A percentile compares a stretch with the other conserved stretches of the same genome.
Conservation (phyloP, 2,888 invertebrate genomes). For the Hoplodrina blanda region DNA sequence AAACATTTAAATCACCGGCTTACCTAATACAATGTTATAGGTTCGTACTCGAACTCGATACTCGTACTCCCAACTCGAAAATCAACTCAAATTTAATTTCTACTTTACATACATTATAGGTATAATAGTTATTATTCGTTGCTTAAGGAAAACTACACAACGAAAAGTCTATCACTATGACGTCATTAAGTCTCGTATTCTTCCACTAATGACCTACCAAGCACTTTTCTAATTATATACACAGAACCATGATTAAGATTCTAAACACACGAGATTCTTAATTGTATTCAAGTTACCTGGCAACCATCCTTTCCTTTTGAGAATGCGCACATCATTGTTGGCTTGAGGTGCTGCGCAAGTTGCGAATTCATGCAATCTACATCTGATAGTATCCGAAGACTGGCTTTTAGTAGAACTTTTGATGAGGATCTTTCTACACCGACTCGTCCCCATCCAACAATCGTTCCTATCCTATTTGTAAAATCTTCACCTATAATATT, state of each 20-base stretch:
- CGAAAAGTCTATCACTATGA: background rate
- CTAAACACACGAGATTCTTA: background rate
- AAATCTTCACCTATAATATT: conserved; percentile 82
- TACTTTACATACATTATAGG: no score
- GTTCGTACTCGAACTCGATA: no score
- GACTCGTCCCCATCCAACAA: conserved; percentile 91
- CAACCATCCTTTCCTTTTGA: conserved; percentile 91
- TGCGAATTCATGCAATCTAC: conserved; percentile 82
- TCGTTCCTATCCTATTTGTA: conserved; percentile 80
- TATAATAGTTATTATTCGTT: no score
- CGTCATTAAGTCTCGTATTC: background rate
- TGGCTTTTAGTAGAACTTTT: conserved; percentile 85
- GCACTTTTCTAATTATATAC: conserved; percentile 9
- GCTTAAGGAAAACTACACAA: no score
- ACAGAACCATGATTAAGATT: conserved; percentile 12
- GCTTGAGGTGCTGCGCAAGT: conserved; percentile 84
- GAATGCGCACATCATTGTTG: conserved; percentile 92
- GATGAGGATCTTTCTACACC: conserved; percentile 84
- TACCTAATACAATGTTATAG: no score
- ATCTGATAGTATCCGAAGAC: conserved; percentile 83
- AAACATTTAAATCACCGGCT: no score
- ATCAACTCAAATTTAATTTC: no score
- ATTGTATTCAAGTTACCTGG: conserved; percentile 83
- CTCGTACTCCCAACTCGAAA: no score
- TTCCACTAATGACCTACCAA: background rate